phyloP scores from a whole-genome alignment of 1,140 invertebrate genomes.

The Stegodyphus dumicola region DNA sequence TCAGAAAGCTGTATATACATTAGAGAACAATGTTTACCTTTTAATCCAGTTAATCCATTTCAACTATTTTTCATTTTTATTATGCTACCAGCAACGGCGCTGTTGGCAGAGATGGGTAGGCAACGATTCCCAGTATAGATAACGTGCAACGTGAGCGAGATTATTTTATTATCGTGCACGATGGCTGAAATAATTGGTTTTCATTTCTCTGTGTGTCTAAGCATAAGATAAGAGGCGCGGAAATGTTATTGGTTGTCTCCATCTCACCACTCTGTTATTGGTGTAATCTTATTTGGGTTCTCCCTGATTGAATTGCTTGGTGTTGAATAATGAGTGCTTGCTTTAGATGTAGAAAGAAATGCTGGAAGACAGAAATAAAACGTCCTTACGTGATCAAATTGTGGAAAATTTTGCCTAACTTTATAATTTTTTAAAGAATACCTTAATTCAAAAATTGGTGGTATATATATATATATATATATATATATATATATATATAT shows the following conservation, averaged over 20 bases:
- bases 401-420: no score
- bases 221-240: conserved; percentile 4
- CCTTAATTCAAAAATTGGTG: no score
- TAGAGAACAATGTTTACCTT: background rate
- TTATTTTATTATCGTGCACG: conserved; percentile 46
- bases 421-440: no score
- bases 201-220: background rate
- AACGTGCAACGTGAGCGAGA: conserved; percentile 21
- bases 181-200: conserved; percentile 36
- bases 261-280: conserved; percentile 15
- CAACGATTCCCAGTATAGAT: background rate
- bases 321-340: conserved; percentile 33
- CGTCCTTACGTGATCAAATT: no score
- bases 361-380: no score
- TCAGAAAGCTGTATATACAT: no score
- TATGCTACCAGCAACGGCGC: background rate
- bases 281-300: background rate
- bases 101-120: background rate
- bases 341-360: background rate
- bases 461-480: no score
- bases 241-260: conserved; percentile 9
- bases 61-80: conserved; percentile 8
- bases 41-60: conserved; percentile 39
- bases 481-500: no score
- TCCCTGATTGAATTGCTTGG: conserved; percentile 12